Evolutionary conservation across 2,888 invertebrate genomes (phyloP), one percentile per base, ranked within the genome.

Genomic region (Fragum sueziense): DNA sequence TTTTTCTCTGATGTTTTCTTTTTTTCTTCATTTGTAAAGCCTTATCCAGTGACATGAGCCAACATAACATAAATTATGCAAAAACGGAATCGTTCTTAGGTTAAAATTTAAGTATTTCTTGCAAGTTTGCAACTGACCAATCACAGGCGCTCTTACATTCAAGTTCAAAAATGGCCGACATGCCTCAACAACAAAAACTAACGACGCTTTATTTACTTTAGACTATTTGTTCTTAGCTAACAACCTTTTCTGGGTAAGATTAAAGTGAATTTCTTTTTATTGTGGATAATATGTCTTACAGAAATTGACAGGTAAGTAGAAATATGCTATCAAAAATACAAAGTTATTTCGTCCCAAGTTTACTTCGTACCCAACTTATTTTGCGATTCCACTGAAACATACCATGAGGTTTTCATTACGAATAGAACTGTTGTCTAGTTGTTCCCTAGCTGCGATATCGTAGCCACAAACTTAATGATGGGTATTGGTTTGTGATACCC

Each of bases 1-100:
- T 70, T 84, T 85, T 84, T 73, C 31, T 57, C 41, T 20, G n/a
- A 47, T 47, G 1, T 47, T 47, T 17, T 47, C 47, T 2, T 47
- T 6, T 47, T 17, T 17, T 47, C 17, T 20, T 3, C 20, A 6
- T 17, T 47, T 47, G n/a, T n/a, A n/a, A n/a, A 47, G n/a, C 17
- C 11, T 17, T 41, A 17, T 9, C 17, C 11, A 41, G 11, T 17
- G 17, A 17, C 41, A 41, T 41, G 11, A 41, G 17, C 9, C 41
- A 11, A 41, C 17, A 11, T 41, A 41, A 9, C 41, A 41, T 17
- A 41, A 9, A 41, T n/a, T n/a, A 41, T 41, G 11, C 41, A 11
- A 17, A 41, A 9, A 11, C 17, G 9, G 9, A 41, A 41, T 17
- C 11, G 17, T 17, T 17, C 41, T 41, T 9, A 41, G 41, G 47